Evolutionary conservation across 2,888 invertebrate genomes (phyloP), one percentile per base, ranked within the genome.

Genomic region (Lysandra coridon): DNA sequence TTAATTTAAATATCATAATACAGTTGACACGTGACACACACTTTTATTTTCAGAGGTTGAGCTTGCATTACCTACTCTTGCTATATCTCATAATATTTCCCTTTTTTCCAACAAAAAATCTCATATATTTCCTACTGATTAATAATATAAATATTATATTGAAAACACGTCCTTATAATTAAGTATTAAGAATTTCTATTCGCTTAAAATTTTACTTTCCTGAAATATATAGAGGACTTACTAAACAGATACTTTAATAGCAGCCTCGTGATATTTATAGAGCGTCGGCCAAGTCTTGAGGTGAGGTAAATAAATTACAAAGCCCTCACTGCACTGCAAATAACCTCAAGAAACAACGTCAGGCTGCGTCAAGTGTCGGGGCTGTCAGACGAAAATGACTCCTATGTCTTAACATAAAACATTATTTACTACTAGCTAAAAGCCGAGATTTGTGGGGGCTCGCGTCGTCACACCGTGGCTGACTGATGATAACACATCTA

Each of bases 311-410:
- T 79, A 79, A 89, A 88, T 87, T 84, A 82, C 81, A 84, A 83
- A 86, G 84, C 83, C 84, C 84, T 84, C 83, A 57, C 80, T 74
- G 33, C 75, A 37, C 60, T 76, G 17, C 49, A 75, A 79, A 79
- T 74, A 79, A 79, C 73, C 74, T 53, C 78, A 78, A 89, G 87
- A 90, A 89, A 91, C 89, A 88, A 64, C 69, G 30, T 69, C 44
- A 60, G 60, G 76, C 57, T 57, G 33, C 53, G 76, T 80, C 79
- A 76, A 79, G 79, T 78, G 75, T 78, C 57, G 53, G 17, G 14
- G 53, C 1, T 14, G 76, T 17, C 76, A 53, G 14, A 76, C 76
- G 76, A 57, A 57, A 76, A 57, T 76, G 53, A 53, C 76, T 30
- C 17, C 2, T 37, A 17, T 37, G 14, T 60, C 17, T 77, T 12